These are phyloP conservation scores for Rhagoletis zephyria DNA, from an alignment of 1,140 invertebrate species.

Conservation along the genomic window DNA sequence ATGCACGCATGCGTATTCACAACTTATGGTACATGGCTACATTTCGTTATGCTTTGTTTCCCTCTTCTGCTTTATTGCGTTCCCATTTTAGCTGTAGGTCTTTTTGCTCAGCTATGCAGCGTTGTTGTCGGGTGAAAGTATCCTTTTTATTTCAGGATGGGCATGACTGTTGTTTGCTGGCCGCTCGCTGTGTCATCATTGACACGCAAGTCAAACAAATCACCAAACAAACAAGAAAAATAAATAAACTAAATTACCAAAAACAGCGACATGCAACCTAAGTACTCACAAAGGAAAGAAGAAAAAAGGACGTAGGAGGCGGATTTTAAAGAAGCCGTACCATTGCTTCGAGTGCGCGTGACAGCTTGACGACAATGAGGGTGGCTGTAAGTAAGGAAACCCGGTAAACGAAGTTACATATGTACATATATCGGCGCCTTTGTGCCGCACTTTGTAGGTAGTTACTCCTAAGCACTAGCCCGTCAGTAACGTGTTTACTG, in stretches of 20 bases:
- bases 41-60: not conserved
- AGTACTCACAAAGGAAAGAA: not conserved
- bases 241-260: conserved; percentile 56
- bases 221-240: conserved; percentile 69
- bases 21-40: not conserved
- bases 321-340: not conserved
- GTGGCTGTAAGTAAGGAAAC: not conserved
- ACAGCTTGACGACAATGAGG: not conserved
- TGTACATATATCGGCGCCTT: conserved; percentile 62
- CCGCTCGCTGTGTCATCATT: conserved; percentile 70
- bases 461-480: not conserved
- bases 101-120: not conserved
- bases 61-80: not conserved
- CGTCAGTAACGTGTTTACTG: not conserved
- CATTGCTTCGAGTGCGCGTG: not conserved
- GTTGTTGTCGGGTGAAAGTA: not conserved
- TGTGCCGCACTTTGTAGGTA: conserved; percentile 52
- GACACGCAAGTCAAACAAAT: conserved; percentile 73
- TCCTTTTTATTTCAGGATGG: not conserved
- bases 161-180: conserved; percentile 27
- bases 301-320: not conserved
- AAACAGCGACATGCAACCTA: not conserved
- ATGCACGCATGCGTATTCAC: not conserved
- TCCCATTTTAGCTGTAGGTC: not conserved
- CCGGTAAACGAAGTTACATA: not conserved